A percentile compares a stretch with the other conserved stretches of the same genome.
These are phyloP conservation scores for Entomyzon cyanotis DNA, from an alignment of 2,113 vertebrate genomes.

Conservation along the genomic window DNA sequence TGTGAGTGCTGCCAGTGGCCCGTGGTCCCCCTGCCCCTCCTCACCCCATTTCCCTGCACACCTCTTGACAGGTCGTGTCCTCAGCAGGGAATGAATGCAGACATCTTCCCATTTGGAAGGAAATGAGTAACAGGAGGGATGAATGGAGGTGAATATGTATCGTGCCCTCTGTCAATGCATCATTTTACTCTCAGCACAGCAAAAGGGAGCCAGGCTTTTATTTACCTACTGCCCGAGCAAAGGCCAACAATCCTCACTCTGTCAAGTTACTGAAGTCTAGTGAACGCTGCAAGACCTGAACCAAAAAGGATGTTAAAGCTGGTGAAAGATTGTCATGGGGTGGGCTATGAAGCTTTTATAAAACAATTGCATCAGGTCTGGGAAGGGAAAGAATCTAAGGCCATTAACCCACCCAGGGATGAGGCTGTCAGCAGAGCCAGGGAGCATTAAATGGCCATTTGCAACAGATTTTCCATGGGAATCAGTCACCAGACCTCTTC, in stretches of 20 bases:
- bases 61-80: background rate
- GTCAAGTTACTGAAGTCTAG: constrained; percentile 28
- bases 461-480: background rate
- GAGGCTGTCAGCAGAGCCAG: background rate
- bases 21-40: background rate
- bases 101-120: background rate
- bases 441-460: background rate
- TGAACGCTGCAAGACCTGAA: constrained; percentile 16
- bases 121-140: constrained; percentile 7
- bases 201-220: constrained; percentile 28
- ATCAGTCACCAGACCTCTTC: background rate
- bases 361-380: background rate
- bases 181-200: constrained; percentile 9
- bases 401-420: background rate
- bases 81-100: background rate
- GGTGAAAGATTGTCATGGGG: constrained; percentile 26
- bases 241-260: constrained; percentile 27
- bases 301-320: constrained; percentile 22
- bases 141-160: background rate
- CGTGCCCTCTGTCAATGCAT: constrained; percentile 3
- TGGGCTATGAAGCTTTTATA: constrained; percentile 7
- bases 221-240: constrained; percentile 51
- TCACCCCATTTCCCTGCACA: background rate
- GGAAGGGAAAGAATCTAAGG: background rate
- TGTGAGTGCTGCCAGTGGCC: background rate